Evolutionary conservation across 2,113 vertebrate genomes (phyloP), one percentile per base, ranked within the genome.

Genomic region (Ceyx margarethae): DNA sequence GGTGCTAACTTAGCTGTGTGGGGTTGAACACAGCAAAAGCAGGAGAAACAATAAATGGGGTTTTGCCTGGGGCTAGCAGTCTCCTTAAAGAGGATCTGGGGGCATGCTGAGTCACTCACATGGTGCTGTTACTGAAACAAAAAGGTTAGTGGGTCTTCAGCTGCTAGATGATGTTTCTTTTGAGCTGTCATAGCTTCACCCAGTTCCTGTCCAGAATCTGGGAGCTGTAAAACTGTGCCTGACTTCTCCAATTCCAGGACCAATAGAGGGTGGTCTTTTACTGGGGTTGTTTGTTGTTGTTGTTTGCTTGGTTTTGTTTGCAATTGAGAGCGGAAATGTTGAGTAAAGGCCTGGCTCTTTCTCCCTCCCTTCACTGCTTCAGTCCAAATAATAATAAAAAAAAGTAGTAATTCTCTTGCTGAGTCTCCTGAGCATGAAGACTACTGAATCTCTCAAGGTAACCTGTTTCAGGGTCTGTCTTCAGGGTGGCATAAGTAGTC

Each of bases 361-460:
- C n/a, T 72, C 15, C 12, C 16, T 75, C 48, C 50, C 43, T 65
- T 89, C 83, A 66, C 81, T 86, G 56, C 71, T 94, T 87, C 69
- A 69, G 66, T 89, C 54, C 33, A 84, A 51, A 71, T 86, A 76
- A 60, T 71, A 75, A 91, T 46, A n/a, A 81, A 69, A 85, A 89
- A 88, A 89, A 61, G 1, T 37, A 66, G 9, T 54, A 61, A 8
- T 69, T 66, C 9, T 61, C 11, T 69, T 81, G 50, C 42, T 77
- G 40, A 37, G 37, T 37, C 37, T 37, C 37, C 37, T 37, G 51
- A 22, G 14, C 13, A 11, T 8, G 28, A 40, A 77, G 29, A 6
- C 21, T 65, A 29, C 15, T 80, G 35, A 60, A 43, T 8, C 4
- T 26, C 16, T 48, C 25, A 40, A 60, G 26, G 22, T 48, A 43